A percentile compares a stretch with the other conserved stretches of the same genome.
Conservation (phyloP, 1,140 invertebrate genomes). For the Neodiprion lecontei region DNA sequence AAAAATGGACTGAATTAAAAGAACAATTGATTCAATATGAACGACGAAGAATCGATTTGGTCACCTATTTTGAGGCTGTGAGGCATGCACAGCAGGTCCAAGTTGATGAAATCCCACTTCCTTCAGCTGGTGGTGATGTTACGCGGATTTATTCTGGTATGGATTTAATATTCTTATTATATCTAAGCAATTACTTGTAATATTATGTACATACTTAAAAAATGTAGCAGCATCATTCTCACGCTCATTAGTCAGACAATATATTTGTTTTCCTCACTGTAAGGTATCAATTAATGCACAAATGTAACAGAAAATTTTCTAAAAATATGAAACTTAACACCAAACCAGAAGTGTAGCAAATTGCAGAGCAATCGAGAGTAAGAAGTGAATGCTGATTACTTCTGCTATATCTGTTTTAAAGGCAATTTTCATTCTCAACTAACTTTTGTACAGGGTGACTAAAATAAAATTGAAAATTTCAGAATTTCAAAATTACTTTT, state of each 20-base stretch:
- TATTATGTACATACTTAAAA: constrained; percentile 19
- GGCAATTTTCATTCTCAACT: too few species aligned
- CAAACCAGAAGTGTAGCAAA: too few species aligned
- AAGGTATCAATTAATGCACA: not conserved
- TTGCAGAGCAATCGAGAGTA: too few species aligned
- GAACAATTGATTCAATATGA: constrained; percentile 93
- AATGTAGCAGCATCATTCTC: constrained; percentile 10
- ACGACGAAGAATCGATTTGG: constrained; percentile 82
- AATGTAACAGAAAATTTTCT: too few species aligned
- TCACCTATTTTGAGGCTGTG: constrained; percentile 94
- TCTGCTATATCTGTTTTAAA: too few species aligned
- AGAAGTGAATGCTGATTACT: too few species aligned
- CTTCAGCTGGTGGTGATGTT: constrained; percentile 63
- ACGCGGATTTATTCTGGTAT: constrained; percentile 61
- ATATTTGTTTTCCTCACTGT: constrained; percentile 7
- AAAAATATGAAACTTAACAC: too few species aligned
- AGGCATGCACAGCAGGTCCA: constrained; percentile 93
- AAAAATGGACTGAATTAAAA: constrained; percentile 91
- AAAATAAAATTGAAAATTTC: too few species aligned
- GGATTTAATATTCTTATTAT: constrained; percentile 7
- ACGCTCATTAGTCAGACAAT: constrained; percentile 10
- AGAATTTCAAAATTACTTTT: too few species aligned
- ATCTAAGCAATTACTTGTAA: not conserved
- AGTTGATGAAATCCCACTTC: constrained; percentile 96
- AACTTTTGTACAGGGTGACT: too few species aligned